Percentiles rank a stretch among this genome's conserved stretches.
Conservation (phyloP, 2,797 vertebrate species). For the Coreius guichenoti region DNA sequence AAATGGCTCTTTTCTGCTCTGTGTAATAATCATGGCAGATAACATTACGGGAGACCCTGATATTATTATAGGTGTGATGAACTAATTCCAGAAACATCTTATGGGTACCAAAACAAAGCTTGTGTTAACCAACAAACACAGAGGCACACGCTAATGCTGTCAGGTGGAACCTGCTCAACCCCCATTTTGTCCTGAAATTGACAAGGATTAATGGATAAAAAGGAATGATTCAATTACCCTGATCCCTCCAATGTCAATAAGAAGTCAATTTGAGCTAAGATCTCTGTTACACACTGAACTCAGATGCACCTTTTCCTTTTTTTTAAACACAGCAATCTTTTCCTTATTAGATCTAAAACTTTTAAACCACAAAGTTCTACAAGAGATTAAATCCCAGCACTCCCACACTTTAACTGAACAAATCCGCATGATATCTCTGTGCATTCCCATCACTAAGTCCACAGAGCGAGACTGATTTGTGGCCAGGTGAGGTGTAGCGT, state of each 20-base stretch:
- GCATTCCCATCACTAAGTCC: conserved; percentile 1
- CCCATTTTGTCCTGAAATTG: conserved; percentile 45
- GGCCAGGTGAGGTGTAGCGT: conserved; percentile 3
- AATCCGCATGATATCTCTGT: not conserved
- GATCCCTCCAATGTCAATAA: conserved; percentile 41
- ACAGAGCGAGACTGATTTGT: conserved; percentile 16
- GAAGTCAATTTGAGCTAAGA: conserved; percentile 38
- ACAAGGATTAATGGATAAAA: conserved; percentile 53
- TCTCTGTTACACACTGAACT: conserved; percentile 6
- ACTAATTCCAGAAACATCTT: conserved; percentile 8
- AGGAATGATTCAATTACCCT: conserved; percentile 47
- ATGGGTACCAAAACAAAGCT: conserved; percentile 6
- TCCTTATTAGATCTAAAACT: conserved; percentile 24
- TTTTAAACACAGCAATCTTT: conserved; percentile 8
- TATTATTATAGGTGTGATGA: conserved; percentile 13
- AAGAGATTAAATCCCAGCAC: conserved; percentile 12
- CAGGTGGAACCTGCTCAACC: conserved; percentile 44
- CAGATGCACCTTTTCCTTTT: not conserved
- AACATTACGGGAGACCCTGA: not conserved
- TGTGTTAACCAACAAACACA: conserved; percentile 14
- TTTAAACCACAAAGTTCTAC: conserved; percentile 32
- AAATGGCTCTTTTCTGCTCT: conserved; percentile 17
- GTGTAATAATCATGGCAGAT: not conserved
- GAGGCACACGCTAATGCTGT: conserved; percentile 16
- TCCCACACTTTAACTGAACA: not conserved